Evolutionary conservation across 2,888 invertebrate genomes (phyloP).

Genomic region (Cacoxenus indagator): DNA sequence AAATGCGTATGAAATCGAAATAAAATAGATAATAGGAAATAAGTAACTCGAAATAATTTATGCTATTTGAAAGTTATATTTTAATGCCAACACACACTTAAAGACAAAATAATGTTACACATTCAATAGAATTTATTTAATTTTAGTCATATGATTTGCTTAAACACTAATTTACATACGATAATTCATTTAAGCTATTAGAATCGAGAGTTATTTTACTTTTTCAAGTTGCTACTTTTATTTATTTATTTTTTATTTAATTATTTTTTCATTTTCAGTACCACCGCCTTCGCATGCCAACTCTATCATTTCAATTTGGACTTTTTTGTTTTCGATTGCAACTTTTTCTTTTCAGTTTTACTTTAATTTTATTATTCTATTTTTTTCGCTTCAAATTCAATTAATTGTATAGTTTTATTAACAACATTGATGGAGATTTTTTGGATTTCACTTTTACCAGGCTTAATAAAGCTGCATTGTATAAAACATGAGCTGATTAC

Average conservation of each 20-base stretch:
- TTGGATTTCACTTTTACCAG: too few relatives aligned
- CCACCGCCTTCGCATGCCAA: constrained; percentile 26
- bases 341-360: not conserved
- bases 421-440: constrained; percentile 57
- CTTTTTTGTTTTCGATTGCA: constrained; percentile 40
- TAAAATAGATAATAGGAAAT: too few relatives aligned
- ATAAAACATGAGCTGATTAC: not conserved
- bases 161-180: constrained; percentile 41
- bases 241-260: constrained; percentile 31
- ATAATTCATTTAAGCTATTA: constrained; percentile 51
- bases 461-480: too few relatives aligned
- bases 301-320: constrained; percentile 48
- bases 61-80: too few relatives aligned
- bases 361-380: not conserved
- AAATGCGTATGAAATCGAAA: too few relatives aligned
- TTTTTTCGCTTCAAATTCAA: not conserved
- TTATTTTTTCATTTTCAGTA: constrained; percentile 19
- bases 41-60: too few relatives aligned
- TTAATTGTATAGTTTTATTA: constrained; percentile 27
- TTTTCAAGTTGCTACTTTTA: constrained; percentile 36
- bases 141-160: constrained; percentile 49
- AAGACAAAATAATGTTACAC: constrained; percentile 39
- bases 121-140: constrained; percentile 57
- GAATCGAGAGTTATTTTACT: constrained; percentile 49
- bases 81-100: too few relatives aligned